phyloP scores from a whole-genome alignment of 2,888 invertebrate genomes.

The Ornithoptera priamus region DNA sequence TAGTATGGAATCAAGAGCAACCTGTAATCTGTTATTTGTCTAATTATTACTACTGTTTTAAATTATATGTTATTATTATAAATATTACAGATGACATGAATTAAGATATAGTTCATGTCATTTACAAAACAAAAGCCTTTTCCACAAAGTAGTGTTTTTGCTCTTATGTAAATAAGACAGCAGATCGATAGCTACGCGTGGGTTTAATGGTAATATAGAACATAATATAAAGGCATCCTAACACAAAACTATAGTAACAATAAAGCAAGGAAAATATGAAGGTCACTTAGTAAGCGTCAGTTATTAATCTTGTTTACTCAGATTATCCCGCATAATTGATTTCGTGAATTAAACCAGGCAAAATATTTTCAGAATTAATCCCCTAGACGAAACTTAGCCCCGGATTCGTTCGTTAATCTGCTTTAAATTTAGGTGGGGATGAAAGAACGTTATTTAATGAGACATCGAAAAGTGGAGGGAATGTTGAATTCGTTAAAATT shows the following conservation, averaged over 20 bases:
- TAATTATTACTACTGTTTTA: too few relatives aligned
- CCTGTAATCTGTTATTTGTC: too few relatives aligned
- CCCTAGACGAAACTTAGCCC: conserved; percentile 24
- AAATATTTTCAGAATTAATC: conserved; percentile 26
- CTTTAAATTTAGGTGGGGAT: conserved; percentile 22
- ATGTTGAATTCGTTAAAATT: conserved; percentile 24
- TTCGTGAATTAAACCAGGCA: conserved; percentile 14
- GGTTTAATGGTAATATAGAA: background rate
- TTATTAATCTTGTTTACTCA: conserved; percentile 21
- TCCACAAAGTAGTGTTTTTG: too few relatives aligned
- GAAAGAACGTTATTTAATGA: conserved; percentile 24
- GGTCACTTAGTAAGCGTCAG: conserved; percentile 5
- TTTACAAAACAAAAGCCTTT: too few relatives aligned
- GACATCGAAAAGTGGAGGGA: conserved; percentile 17
- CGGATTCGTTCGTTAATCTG: conserved; percentile 25
- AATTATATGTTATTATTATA: too few relatives aligned
- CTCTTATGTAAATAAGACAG: too few relatives aligned
- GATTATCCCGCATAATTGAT: conserved; percentile 28
- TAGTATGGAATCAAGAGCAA: too few relatives aligned
- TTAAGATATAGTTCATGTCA: too few relatives aligned
- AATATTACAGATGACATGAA: too few relatives aligned
- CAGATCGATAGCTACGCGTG: too few relatives aligned
- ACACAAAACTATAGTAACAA: conserved; percentile 1
- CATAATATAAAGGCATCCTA: background rate
- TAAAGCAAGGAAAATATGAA: conserved; percentile 9